Percentiles rank a stretch among this genome's conserved stretches.
These are phyloP conservation scores for Apamea sordens DNA, from an alignment of 2,888 invertebrate species.

Conservation along the genomic window DNA sequence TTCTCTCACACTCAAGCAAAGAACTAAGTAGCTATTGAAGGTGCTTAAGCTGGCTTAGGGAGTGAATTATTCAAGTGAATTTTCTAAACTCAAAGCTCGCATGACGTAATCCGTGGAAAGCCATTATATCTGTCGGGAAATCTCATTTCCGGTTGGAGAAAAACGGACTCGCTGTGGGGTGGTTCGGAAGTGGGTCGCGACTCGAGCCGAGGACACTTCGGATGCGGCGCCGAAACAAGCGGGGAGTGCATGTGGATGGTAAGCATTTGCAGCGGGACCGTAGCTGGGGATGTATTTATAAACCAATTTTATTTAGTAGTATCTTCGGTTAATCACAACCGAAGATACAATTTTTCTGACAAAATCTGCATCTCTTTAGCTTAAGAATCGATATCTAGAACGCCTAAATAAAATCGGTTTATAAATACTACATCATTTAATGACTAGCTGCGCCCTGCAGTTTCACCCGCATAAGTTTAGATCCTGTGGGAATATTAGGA, in stretches of 20 bases:
- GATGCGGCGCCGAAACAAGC: slow-evolving; percentile 53
- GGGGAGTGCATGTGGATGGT: slow-evolving; percentile 22
- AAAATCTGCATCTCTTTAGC: no score
- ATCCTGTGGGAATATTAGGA: no score
- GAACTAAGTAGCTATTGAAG: slow-evolving; percentile 53
- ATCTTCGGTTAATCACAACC: no score
- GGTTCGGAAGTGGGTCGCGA: slow-evolving; percentile 81
- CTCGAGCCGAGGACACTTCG: slow-evolving; percentile 68
- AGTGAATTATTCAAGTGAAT: slow-evolving; percentile 77
- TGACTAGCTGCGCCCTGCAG: neutral
- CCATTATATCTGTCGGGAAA: slow-evolving; percentile 87
- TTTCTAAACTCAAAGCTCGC: slow-evolving; percentile 78
- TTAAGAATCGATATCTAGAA: no score
- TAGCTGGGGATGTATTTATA: neutral
- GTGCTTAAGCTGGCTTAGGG: slow-evolving; percentile 52
- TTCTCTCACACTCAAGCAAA: slow-evolving; percentile 27
- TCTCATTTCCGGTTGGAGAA: slow-evolving; percentile 88
- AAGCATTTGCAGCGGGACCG: neutral
- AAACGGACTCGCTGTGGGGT: slow-evolving; percentile 80
- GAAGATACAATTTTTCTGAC: no score
- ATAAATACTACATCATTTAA: no score
- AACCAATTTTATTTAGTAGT: neutral
- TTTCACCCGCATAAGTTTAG: no score
- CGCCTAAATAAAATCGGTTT: no score
- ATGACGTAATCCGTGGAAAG: slow-evolving; percentile 85